phyloP scores from a whole-genome alignment of 2,113 vertebrate species.

The Pyxicephalus adspersus region DNA sequence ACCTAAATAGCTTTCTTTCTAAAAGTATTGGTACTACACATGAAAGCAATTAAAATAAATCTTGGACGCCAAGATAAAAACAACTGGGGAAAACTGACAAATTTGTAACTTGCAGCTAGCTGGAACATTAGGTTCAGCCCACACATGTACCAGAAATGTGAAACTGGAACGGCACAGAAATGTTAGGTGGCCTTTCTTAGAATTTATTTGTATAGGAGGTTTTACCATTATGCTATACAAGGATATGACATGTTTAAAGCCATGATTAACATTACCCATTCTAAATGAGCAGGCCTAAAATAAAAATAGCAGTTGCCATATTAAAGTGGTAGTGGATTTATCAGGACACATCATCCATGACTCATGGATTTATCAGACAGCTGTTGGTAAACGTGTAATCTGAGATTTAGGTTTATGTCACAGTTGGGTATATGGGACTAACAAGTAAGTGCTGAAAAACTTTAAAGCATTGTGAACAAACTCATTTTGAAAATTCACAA shows the following conservation, averaged over 20 bases:
- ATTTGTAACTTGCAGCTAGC: conserved; percentile 27
- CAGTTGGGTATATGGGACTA: no score
- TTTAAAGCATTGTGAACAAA: no score
- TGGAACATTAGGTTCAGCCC: conserved; percentile 41
- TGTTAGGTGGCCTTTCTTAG: conserved; percentile 27
- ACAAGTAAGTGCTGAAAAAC: no score
- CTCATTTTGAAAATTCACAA: no score
- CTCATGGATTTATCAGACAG: no score
- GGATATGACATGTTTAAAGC: no score
- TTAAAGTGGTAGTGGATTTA: no score
- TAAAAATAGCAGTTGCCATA: no score
- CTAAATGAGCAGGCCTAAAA: no score
- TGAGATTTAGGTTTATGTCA: no score
- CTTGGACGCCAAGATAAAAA: conserved; percentile 28
- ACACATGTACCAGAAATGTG: conserved; percentile 38
- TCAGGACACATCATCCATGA: no score
- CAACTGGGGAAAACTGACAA: conserved; percentile 29
- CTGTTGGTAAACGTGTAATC: no score
- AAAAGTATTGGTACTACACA: conserved; percentile 25
- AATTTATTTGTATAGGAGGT: background rate
- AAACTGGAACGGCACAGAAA: conserved; percentile 17
- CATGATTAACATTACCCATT: background rate
- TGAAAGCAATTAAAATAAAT: conserved; percentile 45
- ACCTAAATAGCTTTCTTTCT: background rate
- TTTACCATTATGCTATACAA: conserved; percentile 11